Evolutionary conservation across 2,888 invertebrate genomes (phyloP).

Genomic region (Alloplasta piceator): DNA sequence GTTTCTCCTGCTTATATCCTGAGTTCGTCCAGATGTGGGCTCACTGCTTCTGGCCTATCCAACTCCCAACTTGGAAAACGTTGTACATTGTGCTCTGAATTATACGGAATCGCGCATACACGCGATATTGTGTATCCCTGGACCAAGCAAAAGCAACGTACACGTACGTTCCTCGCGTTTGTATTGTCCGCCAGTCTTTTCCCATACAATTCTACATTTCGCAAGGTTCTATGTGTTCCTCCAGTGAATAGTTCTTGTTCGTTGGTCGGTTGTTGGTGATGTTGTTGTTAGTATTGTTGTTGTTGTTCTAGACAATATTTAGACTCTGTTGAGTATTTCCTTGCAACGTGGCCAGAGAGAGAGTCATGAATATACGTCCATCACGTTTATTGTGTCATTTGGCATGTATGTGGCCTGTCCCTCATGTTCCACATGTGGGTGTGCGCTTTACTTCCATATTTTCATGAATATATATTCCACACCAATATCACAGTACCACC

Average conservation of each 20-base stretch:
- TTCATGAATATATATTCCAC: conserved; percentile 7
- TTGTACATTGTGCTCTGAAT: conserved; percentile 4
- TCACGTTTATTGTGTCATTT: conserved; percentile 34
- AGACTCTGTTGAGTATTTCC: conserved; percentile 29
- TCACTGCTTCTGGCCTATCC: not conserved
- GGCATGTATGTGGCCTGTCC: conserved; percentile 8
- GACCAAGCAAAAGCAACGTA: conserved; percentile 13
- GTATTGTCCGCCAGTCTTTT: not conserved
- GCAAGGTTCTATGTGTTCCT: not conserved
- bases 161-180: not conserved
- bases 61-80: conserved; percentile 7
- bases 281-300: not conserved
- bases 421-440: conserved; percentile 17
- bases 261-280: not conserved
- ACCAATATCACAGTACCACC: not conserved
- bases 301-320: not conserved
- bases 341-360: conserved; percentile 10
- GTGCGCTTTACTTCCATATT: conserved; percentile 32
- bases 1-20: not conserved
- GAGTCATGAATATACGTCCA: conserved; percentile 17
- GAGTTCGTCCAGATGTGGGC: conserved; percentile 35
- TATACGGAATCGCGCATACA: not conserved
- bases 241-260: not conserved
- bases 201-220: not conserved
- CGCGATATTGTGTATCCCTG: not conserved